These are phyloP conservation scores for Leucophenga varia DNA, from an alignment of 1,140 invertebrate genomes.

Conservation along the genomic window DNA sequence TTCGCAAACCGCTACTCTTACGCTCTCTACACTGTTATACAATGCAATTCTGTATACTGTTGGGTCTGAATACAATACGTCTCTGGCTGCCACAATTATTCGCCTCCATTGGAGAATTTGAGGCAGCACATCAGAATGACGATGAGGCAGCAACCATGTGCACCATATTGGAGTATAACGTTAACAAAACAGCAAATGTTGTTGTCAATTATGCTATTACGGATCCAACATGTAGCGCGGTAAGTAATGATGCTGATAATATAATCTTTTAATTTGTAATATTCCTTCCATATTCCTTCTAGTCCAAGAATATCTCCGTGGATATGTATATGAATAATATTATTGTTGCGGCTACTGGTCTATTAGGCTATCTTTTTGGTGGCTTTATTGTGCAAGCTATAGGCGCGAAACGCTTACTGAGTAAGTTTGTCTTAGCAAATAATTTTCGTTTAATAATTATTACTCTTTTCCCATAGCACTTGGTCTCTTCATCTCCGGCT, in stretches of 20 bases:
- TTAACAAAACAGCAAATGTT: slow-evolving; percentile 39
- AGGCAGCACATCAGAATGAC: slow-evolving; percentile 10
- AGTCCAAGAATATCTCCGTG: slow-evolving; percentile 51
- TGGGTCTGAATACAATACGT: slow-evolving; percentile 51
- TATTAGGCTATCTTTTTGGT: slow-evolving; percentile 58
- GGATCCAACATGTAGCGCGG: no score
- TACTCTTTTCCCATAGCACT: no score
- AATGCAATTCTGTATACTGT: slow-evolving; percentile 50
- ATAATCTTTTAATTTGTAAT: no score
- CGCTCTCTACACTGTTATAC: slow-evolving; percentile 39
- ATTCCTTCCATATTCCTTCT: no score
- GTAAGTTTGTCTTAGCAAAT: slow-evolving; percentile 26
- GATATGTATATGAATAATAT: slow-evolving; percentile 61
- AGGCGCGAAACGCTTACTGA: slow-evolving; percentile 58
- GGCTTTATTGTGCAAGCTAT: slow-evolving; percentile 56
- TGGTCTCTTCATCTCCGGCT: slow-evolving; percentile 49
- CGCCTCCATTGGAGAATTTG: slow-evolving; percentile 47
- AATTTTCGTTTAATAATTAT: no score
- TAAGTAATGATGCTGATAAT: neutral
- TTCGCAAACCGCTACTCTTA: slow-evolving; percentile 40
- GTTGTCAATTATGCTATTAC: no score
- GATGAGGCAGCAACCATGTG: slow-evolving; percentile 35
- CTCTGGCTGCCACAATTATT: slow-evolving; percentile 52
- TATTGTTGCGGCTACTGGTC: slow-evolving; percentile 58
- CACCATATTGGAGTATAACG: slow-evolving; percentile 45